These are phyloP conservation scores for Euclidia mi DNA, from an alignment of 2,888 invertebrate species.

Conservation along the genomic window DNA sequence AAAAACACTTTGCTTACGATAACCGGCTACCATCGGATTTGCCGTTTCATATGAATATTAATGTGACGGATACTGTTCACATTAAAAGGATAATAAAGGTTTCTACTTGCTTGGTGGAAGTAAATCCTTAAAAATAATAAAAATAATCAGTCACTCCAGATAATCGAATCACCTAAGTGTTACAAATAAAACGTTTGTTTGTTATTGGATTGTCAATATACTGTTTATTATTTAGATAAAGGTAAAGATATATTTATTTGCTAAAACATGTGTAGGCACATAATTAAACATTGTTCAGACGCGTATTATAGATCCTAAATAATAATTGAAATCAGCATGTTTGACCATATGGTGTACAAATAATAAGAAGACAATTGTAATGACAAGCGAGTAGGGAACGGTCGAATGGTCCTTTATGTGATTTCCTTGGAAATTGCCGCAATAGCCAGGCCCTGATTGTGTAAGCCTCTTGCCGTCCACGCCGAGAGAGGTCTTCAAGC, in stretches of 20 bases:
- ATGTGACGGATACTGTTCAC: slow-evolving; percentile 8
- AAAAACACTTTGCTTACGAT: slow-evolving; percentile 34
- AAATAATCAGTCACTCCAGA: too few relatives aligned
- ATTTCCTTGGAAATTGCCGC: slow-evolving; percentile 74
- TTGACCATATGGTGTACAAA: too few relatives aligned
- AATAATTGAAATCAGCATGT: too few relatives aligned
- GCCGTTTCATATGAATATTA: slow-evolving; percentile 9
- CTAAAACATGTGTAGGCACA: too few relatives aligned
- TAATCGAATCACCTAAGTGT: too few relatives aligned
- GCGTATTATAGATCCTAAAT: too few relatives aligned
- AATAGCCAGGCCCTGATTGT: slow-evolving; percentile 71
- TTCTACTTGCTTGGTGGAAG: slow-evolving; percentile 6
- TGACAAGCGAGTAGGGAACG: slow-evolving; percentile 57
- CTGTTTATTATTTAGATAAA: too few relatives aligned
- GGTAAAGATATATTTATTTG: too few relatives aligned
- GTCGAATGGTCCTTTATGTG: slow-evolving; percentile 67
- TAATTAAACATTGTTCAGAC: too few relatives aligned
- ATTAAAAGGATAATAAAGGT: slow-evolving; percentile 6
- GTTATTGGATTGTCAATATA: too few relatives aligned
- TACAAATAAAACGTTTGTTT: too few relatives aligned
- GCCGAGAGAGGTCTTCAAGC: slow-evolving; percentile 58
- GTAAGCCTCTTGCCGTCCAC: slow-evolving; percentile 66
- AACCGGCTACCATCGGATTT: slow-evolving; percentile 14
- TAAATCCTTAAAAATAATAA: slow-evolving; percentile 44
- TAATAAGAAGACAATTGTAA: slow-evolving; percentile 66